Conservation (phyloP, 2,113 vertebrate species). For the Ailurus styani region DNA sequence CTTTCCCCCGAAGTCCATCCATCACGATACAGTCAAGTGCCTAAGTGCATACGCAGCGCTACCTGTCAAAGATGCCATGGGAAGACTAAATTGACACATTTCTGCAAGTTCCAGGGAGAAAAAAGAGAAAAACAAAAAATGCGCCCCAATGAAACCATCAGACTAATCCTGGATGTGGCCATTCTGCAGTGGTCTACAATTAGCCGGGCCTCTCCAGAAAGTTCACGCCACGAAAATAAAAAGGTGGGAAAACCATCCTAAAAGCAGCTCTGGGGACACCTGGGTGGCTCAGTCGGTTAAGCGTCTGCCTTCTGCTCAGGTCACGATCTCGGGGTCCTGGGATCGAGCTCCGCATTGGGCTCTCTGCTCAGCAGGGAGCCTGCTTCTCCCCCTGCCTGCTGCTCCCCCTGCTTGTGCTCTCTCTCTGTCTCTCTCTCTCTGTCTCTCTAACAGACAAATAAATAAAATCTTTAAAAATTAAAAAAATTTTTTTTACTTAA, state of each 20-base stretch:
- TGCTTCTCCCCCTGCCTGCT: background rate
- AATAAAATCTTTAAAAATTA: background rate
- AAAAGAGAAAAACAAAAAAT: background rate
- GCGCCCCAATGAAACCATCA: background rate
- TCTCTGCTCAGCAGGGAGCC: background rate
- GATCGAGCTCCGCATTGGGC: rapidly evolving
- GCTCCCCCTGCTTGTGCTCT: background rate
- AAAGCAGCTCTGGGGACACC: background rate
- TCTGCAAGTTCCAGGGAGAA: background rate
- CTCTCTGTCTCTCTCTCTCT: background rate
- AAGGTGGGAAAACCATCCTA: background rate
- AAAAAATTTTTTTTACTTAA: background rate
- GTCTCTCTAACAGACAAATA: too few species aligned
- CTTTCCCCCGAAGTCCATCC: background rate
- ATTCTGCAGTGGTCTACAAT: background rate
- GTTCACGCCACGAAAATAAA: background rate
- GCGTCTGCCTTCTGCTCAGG: background rate
- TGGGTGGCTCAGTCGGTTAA: background rate
- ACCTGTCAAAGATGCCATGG: background rate
- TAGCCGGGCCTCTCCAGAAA: background rate
- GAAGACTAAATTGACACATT: background rate
- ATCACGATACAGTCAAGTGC: background rate
- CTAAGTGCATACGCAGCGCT: background rate
- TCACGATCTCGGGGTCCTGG: background rate
- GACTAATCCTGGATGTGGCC: background rate